phyloP scores from a whole-genome alignment of 1,140 invertebrate genomes.

The Ectropis grisescens region DNA sequence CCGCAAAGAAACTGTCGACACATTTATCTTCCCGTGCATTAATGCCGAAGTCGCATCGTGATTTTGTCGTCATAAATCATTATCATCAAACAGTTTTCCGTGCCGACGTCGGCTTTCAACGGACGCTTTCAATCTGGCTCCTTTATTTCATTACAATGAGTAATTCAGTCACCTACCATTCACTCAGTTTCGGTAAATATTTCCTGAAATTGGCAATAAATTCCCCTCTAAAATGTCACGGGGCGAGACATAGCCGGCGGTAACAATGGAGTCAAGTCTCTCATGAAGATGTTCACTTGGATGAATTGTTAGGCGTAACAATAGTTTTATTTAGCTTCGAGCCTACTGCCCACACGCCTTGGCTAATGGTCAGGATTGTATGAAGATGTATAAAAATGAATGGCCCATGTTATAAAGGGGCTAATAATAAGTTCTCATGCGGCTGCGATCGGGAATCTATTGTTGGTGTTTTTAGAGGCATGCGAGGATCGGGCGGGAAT shows the following conservation, averaged over 20 bases:
- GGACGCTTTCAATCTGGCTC: slow-evolving; percentile 57
- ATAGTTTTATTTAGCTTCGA: slow-evolving; percentile 65
- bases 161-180: slow-evolving; percentile 56
- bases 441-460: slow-evolving; percentile 48
- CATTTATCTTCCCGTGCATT: slow-evolving; percentile 59
- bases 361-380: slow-evolving; percentile 60
- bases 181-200: slow-evolving; percentile 58
- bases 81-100: slow-evolving; percentile 51
- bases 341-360: slow-evolving; percentile 63
- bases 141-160: slow-evolving; percentile 66
- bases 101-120: slow-evolving; percentile 49
- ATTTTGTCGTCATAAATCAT: slow-evolving; percentile 62
- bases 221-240: slow-evolving; percentile 48
- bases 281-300: slow-evolving; percentile 64
- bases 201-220: slow-evolving; percentile 63
- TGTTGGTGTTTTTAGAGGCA: slow-evolving; percentile 48
- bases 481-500: slow-evolving; percentile 32
- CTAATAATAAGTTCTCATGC: slow-evolving; percentile 64
- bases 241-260: slow-evolving; percentile 20
- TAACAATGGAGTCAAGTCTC: slow-evolving; percentile 53
- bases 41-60: slow-evolving; percentile 51
- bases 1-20: slow-evolving; percentile 28
- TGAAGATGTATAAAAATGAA: slow-evolving; percentile 65
- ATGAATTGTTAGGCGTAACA: slow-evolving; percentile 57
- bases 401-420: slow-evolving; percentile 52